Percentiles rank a stretch among this genome's conserved stretches.
phyloP scores from a whole-genome alignment of 1,140 invertebrate genomes.

The Lepidurus couesii region DNA sequence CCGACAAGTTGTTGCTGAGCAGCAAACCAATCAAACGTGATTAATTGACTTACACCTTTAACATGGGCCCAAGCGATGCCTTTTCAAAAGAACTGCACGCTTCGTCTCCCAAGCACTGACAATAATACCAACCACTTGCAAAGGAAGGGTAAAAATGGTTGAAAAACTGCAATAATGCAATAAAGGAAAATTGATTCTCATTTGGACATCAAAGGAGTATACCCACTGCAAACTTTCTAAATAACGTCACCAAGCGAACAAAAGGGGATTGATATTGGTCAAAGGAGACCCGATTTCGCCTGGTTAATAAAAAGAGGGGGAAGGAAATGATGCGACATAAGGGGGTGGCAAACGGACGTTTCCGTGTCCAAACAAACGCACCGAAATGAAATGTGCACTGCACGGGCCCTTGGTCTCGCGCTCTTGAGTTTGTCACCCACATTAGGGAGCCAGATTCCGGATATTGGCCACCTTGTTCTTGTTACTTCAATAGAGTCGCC shows the following conservation, averaged over 20 bases:
- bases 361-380: neutral
- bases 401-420: neutral
- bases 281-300: neutral
- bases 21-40: slow-evolving; percentile 18
- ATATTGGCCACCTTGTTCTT: slow-evolving; percentile 10
- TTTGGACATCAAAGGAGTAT: neutral
- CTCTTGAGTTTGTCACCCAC: slow-evolving; percentile 12
- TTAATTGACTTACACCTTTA: slow-evolving; percentile 22
- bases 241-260: neutral
- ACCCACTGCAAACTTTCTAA: slow-evolving; percentile 10
- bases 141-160: neutral
- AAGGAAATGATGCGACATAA: slow-evolving; percentile 5
- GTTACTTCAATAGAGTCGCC: neutral
- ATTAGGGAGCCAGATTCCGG: neutral
- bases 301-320: neutral
- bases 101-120: neutral
- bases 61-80: neutral
- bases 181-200: slow-evolving; percentile 11
- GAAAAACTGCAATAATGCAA: neutral
- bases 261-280: slow-evolving; percentile 5
- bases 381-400: neutral
- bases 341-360: neutral
- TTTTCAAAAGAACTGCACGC: neutral
- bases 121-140: neutral
- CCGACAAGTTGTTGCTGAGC: slow-evolving; percentile 17